Base-by-base conservation (phyloP, 1,140 invertebrate species). In the Drosophila miranda region DNA sequence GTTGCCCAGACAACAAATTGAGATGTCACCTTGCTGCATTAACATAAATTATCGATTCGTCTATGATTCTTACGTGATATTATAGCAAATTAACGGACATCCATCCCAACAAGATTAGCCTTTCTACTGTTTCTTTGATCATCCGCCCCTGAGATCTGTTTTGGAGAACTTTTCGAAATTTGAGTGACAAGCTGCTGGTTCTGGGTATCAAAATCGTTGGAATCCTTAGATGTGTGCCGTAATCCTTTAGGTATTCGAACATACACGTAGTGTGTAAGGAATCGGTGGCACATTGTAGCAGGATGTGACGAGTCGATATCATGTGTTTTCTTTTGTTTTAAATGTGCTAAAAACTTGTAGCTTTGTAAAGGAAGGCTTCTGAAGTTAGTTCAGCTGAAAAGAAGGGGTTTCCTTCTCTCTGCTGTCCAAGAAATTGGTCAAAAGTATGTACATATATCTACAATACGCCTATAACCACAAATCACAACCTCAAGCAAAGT, bases 21-120 rank as follows among this genome's bases (percentile, higher is more conserved):
- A 78, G 57, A 67, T 87, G 83, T 87, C 78, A 81, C 82, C 81
- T 86, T 77, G 69, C 55, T 64, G 70, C 70, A 72, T 71, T 87
- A 72, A 75, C 67, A 87, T 86, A 78, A 62, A 60, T 75, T 67
- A 81, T 82, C 56, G 67, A 87, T 87, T 68, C 59, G 34, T 23
- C 13, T 49, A 14, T 38, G 44, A 77, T 75, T 82, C 71, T 87
- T 87, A 87, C 82, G 82, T 87, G 82, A 88, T 82, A 67, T 78
- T 76, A 62, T 66, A 78, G 59, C 67, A 88, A 82, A 87, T 78
- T 87, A 87, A 76, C 78, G 78, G 71, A 69, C 74, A 67, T 55
- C 42, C 55, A 59, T 60, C 34, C 44, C 42, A 69, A 50, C 45
- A 62, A 78, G 78, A 87, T 82, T 82, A 78, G 75, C 78, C 82